Evolutionary conservation across 2,113 vertebrate genomes (phyloP), one percentile per base, ranked within the genome.

Genomic region (Albula goreensis): DNA sequence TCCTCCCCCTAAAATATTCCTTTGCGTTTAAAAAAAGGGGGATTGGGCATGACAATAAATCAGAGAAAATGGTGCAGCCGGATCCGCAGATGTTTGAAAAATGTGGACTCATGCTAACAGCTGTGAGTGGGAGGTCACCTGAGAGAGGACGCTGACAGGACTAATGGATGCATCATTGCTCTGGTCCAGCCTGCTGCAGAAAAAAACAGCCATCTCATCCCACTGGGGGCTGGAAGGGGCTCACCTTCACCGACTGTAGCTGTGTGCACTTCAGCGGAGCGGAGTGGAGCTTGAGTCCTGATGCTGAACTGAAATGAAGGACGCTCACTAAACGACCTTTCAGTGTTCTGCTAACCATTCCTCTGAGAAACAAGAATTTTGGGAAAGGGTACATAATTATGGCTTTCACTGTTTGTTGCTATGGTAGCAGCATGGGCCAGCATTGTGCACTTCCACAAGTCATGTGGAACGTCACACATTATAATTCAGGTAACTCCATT

Each of bases 131-230:
- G 80, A n/a, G 50, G 80, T 81, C 80, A 53, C 80, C 22, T n/a
- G 80, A 51, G 49, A 81, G 80, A 25, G n/a, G 50, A 53, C 52
- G 22, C 51, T 81, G 50, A 53, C 50, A 53, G 50, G n/a, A 13
- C 80, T 81, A 81, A 81, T 56, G 50, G 80, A 50, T 56, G 15
- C 80, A 81, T 53, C 50, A 81, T 25, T 13, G 80, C 22, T 19
- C 80, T 5, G 50, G 52, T 25, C 19, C 50, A 81, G 51, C 25
- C 19, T 56, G 50, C 50, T 5, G 22, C 79, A 31, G 22, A 22
- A 74, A 74, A 70, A 70, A 70, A n/a, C 70, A 74, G 70, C 70
- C n/a, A n/a, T 74, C 66, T 74, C 66, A 74, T 74, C 66, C 25
- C 66, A 74, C 66, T 8, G n/a, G 66, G 66, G 66, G 66, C 66